These are phyloP conservation scores for Vanessa tameamea DNA, from an alignment of 1,140 invertebrate genomes.

Conservation along the genomic window DNA sequence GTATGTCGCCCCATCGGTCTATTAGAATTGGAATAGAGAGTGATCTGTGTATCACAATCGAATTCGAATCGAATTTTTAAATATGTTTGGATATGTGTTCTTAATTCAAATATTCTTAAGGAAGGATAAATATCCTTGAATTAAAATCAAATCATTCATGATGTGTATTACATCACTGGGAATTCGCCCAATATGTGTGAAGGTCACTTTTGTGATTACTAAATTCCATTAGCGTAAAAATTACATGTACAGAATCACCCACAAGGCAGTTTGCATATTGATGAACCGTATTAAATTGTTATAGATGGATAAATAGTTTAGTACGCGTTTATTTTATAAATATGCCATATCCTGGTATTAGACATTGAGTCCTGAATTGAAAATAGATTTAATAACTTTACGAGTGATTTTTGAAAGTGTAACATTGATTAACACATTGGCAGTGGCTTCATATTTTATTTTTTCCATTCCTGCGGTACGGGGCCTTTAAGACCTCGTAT, in stretches of 20 bases:
- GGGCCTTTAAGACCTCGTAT: no score
- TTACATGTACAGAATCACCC: conserved; percentile 2
- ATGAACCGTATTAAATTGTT: conserved; percentile 3
- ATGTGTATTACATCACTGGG: not conserved
- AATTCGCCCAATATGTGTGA: not conserved
- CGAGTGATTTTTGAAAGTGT: not conserved
- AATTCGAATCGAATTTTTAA: no score
- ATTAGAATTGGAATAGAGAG: no score
- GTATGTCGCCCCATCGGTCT: no score
- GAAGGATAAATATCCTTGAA: no score
- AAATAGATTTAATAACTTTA: not conserved
- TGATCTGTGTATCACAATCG: no score
- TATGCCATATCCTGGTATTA: not conserved
- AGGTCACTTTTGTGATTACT: not conserved
- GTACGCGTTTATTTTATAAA: not conserved
- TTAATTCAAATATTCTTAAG: no score
- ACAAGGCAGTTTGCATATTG: conserved; percentile 12
- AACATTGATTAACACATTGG: no score
- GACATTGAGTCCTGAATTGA: not conserved
- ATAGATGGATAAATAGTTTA: not conserved
- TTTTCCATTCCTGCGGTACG: no score
- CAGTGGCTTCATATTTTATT: no score
- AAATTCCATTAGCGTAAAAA: conserved; percentile 4
- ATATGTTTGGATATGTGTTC: no score
- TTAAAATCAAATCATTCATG: not conserved